phyloP scores from a whole-genome alignment of 2,888 invertebrate species.

The Ischnura elegans region DNA sequence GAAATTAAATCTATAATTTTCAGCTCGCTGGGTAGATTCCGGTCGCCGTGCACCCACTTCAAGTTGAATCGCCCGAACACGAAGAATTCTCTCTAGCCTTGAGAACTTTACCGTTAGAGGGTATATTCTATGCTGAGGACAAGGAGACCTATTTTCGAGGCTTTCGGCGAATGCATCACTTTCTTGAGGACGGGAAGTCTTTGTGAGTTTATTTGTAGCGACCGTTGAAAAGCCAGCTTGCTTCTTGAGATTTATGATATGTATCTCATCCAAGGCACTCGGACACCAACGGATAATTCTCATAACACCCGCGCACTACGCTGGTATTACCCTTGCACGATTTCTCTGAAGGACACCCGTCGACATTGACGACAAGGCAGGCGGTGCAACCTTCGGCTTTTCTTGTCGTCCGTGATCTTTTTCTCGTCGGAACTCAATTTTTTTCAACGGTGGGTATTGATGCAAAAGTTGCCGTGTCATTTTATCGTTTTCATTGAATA shows the following conservation, averaged over 20 bases:
- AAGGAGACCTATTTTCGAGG: background rate
- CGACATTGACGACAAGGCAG: background rate
- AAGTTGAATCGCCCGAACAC: background rate
- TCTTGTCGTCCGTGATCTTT: conserved; percentile 7
- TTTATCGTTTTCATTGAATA: no score
- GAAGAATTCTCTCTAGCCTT: background rate
- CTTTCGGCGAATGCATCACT: background rate
- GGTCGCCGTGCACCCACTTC: background rate
- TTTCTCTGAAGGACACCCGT: conserved; percentile 20
- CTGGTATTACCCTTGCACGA: background rate
- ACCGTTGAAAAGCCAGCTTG: background rate
- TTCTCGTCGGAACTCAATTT: background rate
- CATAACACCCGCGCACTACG: background rate
- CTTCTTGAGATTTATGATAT: background rate
- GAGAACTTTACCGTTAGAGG: conserved; percentile 52
- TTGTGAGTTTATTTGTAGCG: background rate
- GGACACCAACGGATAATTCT: background rate
- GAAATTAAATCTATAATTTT: no score
- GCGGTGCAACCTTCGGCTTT: conserved; percentile 12
- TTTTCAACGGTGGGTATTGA: background rate
- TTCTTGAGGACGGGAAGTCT: background rate
- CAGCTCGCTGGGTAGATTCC: background rate
- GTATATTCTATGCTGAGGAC: background rate
- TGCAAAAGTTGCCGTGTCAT: background rate
- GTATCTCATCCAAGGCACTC: background rate